Evolutionary conservation across 2,797 vertebrate species (phyloP).

Genomic region (Sebastolobus altivelis): DNA sequence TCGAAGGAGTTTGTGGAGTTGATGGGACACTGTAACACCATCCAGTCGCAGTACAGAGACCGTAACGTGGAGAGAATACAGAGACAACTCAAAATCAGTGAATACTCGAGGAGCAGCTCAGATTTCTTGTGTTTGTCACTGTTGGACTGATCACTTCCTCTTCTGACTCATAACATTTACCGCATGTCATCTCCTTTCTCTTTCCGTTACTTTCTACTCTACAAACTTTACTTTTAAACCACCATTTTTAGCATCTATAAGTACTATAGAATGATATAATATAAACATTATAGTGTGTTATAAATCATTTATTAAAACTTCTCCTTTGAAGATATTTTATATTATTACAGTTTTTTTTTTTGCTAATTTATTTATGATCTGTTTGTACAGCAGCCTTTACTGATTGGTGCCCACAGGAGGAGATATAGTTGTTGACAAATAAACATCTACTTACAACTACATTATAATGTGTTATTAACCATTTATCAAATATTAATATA

Average conservation of each 20-base stretch:
- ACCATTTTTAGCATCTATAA: neutral
- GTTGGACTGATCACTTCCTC: neutral
- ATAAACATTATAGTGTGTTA: neutral
- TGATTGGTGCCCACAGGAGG: neutral
- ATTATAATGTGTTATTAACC: neutral
- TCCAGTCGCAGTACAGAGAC: constrained; percentile 91
- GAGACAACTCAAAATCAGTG: constrained; percentile 93
- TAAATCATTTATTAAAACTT: neutral
- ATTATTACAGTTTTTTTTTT: neutral
- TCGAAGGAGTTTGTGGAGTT: constrained; percentile 91
- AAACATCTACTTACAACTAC: neutral
- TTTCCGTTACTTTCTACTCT: neutral
- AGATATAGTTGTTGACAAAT: neutral
- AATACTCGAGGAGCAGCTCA: constrained; percentile 46
- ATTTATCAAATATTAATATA: neutral
- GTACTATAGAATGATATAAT: no score
- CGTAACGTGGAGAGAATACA: constrained; percentile 92
- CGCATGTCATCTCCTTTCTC: neutral
- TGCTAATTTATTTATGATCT: neutral
- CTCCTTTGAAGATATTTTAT: neutral
- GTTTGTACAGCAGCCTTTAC: neutral
- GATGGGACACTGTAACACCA: constrained; percentile 89
- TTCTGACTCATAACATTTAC: neutral
- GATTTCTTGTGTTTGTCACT: neutral
- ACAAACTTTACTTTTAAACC: neutral